Evolutionary conservation across 2,888 invertebrate species (phyloP).

Genomic region (Hirtodrosophila confusa): DNA sequence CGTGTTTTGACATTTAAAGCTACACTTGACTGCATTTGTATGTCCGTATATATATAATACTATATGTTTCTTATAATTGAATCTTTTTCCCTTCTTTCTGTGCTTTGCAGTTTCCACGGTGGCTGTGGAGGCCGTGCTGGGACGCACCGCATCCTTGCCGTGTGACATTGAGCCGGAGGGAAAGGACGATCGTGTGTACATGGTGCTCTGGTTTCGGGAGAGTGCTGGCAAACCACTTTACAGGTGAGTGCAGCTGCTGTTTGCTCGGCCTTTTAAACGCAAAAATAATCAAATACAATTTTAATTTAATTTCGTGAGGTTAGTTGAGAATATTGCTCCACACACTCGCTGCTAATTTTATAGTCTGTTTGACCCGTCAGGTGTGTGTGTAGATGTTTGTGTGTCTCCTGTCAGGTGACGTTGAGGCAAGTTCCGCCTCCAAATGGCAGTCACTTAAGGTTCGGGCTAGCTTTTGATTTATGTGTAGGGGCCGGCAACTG

Average conservation of each 20-base stretch:
- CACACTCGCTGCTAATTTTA: conserved; percentile 28
- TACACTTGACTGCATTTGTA: conserved; percentile 29
- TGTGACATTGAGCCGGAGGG: conserved; percentile 94
- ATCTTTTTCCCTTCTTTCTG: conserved; percentile 23
- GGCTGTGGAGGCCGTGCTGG: conserved; percentile 92
- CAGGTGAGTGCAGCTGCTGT: conserved; percentile 87
- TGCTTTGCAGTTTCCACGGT: conserved; percentile 87
- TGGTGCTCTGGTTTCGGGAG: conserved; percentile 96
- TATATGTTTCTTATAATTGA: conserved; percentile 42
- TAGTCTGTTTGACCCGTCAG: conserved; percentile 37
- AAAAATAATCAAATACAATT: conserved; percentile 33
- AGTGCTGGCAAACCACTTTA: conserved; percentile 94
- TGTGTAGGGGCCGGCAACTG: conserved; percentile 38
- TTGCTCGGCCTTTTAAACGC: conserved; percentile 7
- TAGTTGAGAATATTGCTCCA: conserved; percentile 9
- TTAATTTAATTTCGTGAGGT: conserved; percentile 50
- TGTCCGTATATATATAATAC: conserved; percentile 4
- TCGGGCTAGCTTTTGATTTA: conserved; percentile 60
- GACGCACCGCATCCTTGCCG: conserved; percentile 92
- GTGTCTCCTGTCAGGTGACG: conserved; percentile 4
- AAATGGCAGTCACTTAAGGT: conserved; percentile 37
- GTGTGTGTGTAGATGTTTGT: not conserved
- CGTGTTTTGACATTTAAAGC: conserved; percentile 66
- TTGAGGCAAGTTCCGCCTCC: conserved; percentile 31
- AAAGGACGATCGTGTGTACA: conserved; percentile 93